These are phyloP conservation scores for Chaenogobius annularis DNA, from an alignment of 2,113 vertebrate genomes.

Conservation along the genomic window DNA sequence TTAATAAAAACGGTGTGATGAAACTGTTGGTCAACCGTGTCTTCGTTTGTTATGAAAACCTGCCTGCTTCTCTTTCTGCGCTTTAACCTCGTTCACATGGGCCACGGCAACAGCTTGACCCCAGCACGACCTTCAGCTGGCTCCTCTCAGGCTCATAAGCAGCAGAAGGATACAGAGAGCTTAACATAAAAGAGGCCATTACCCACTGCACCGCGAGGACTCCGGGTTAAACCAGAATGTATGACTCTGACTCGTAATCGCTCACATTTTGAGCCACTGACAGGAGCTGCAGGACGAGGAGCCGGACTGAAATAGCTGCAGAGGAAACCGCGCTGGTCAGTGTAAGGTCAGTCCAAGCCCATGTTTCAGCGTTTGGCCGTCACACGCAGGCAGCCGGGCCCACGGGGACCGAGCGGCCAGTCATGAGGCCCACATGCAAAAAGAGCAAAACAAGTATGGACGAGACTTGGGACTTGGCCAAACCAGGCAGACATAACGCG, in stretches of 20 bases:
- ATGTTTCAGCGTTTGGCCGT: slow-evolving; percentile 30
- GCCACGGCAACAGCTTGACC: slow-evolving; percentile 41
- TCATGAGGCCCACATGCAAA: neutral
- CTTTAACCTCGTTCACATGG: slow-evolving; percentile 14
- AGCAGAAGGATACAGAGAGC: slow-evolving; percentile 29
- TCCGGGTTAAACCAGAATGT: slow-evolving; percentile 55
- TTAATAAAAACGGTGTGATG: too few species aligned
- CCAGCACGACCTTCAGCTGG: slow-evolving; percentile 26
- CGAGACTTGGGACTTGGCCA: neutral
- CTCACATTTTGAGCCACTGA: slow-evolving; percentile 46
- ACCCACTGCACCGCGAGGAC: slow-evolving; percentile 28
- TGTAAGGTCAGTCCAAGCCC: slow-evolving; percentile 54
- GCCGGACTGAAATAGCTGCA: slow-evolving; percentile 46
- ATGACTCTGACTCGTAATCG: slow-evolving; percentile 52
- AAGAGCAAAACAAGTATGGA: neutral
- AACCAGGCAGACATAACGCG: neutral
- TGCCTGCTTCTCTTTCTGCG: neutral
- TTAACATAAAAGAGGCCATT: slow-evolving; percentile 39
- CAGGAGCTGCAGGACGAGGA: slow-evolving; percentile 29
- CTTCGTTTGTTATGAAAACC: neutral
- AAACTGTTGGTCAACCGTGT: too few species aligned
- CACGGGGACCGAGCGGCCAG: neutral
- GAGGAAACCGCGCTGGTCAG: slow-evolving; percentile 33
- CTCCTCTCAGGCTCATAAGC: slow-evolving; percentile 24
- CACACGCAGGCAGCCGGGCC: neutral